Base-by-base conservation (phyloP, 2,888 invertebrate species). In the Acleris holmiana region DNA sequence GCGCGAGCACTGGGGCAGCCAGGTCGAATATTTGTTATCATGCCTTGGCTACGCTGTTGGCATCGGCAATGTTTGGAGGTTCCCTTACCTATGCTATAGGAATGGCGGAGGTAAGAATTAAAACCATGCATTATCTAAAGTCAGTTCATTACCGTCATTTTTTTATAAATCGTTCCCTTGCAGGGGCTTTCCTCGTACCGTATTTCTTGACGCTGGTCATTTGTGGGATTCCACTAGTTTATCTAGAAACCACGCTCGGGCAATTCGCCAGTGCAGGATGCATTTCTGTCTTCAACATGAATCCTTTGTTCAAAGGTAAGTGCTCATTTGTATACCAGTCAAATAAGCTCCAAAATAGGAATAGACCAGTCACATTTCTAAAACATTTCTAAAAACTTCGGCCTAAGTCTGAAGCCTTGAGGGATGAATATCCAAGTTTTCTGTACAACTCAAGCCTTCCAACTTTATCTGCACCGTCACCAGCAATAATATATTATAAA, bases 161-260 rank as follows among this genome's bases (percentile, higher is more conserved):
- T 29, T 49, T 18, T 47, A 6, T 18, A 47, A 8, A 10, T 56
- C 10, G 13, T 21, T 64, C 56, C 63, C 68, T 85, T 85, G 48
- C 92, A 97, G 96, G 97, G 67, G 98, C 98, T 4, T 98, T 98
- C 83, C 91, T 98, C 49, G 94, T 98, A 35, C 98, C 98, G 3
- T 98, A 98, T 83, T 89, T 97, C 51, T 81, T 97, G 67, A 97
- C 98, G 85, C 88, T 98, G 54, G 83, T 97, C 47, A 86, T 97
- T 59, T 97, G 97, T 75, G 98, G 98, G 3, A 95, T 98, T 65
- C 98, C 98, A 0, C 91, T 98, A 68, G 98, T 98, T 79, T 97
- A 97, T 79, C 93, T 98, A 94, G 98, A 98, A 87, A 95, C 97
- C 0, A 94, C 96, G 1, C 93, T 98, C 74, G 98, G 98, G 18